A percentile compares a stretch with the other conserved stretches of the same genome.
Evolutionary conservation across 2,888 invertebrate genomes (phyloP).

Genomic region (Cryptus armator): DNA sequence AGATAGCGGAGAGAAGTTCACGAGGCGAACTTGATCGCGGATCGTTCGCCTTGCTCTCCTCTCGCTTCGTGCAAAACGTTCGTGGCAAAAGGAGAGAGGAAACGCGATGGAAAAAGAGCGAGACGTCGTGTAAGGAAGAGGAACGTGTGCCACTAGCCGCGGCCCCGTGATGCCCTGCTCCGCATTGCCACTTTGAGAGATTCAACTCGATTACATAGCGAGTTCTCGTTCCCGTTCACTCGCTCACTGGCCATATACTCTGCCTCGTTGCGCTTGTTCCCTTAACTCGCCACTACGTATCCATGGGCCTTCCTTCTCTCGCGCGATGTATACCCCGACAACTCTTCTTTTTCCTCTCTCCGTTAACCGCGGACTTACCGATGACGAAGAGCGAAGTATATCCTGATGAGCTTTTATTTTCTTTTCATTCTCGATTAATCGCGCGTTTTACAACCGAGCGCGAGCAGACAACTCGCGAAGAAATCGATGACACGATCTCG

Average conservation of each 20-base stretch:
- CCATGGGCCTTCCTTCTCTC: neutral
- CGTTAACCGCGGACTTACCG: conserved; percentile 72
- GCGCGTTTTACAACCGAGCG: conserved; percentile 34
- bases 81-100: conserved; percentile 24
- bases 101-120: conserved; percentile 12
- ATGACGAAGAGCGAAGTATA: conserved; percentile 46
- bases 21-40: conserved; percentile 34
- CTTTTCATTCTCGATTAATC: conserved; percentile 63
- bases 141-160: conserved; percentile 79
- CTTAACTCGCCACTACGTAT: neutral
- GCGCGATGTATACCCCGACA: neutral
- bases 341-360: conserved; percentile 72
- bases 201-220: conserved; percentile 71
- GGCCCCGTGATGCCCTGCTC: conserved; percentile 81
- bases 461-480: conserved; percentile 45
- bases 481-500: conserved; percentile 64
- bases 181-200: conserved; percentile 79
- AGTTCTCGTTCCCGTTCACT: conserved; percentile 67
- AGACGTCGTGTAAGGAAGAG: conserved; percentile 68
- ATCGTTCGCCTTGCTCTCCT: conserved; percentile 19
- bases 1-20: conserved; percentile 56
- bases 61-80: conserved; percentile 47
- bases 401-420: conserved; percentile 39
- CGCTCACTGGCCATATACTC: conserved; percentile 35
- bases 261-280: conserved; percentile 19